These are phyloP conservation scores for Rutpela maculata DNA, from an alignment of 2,888 invertebrate genomes.

Conservation along the genomic window DNA sequence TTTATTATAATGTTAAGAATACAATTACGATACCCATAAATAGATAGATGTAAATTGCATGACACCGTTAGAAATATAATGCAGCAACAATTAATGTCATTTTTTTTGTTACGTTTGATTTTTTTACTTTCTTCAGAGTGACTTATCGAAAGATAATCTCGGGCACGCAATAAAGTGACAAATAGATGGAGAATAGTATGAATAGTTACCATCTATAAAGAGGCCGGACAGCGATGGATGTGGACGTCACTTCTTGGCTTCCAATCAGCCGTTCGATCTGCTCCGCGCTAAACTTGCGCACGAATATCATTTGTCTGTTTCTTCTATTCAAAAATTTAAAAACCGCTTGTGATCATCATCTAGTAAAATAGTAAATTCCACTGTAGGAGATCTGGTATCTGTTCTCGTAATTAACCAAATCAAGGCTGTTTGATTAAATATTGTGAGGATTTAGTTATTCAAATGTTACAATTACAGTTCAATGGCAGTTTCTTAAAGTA, in stretches of 20 bases:
- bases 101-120: slow-evolving; percentile 50
- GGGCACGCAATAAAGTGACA: slow-evolving; percentile 66
- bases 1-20: slow-evolving; percentile 49
- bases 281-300: slow-evolving; percentile 63
- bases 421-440: too few relatives aligned
- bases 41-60: slow-evolving; percentile 50
- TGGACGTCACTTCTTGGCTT: slow-evolving; percentile 65
- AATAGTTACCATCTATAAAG: slow-evolving; percentile 66
- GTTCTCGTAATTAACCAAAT: not conserved
- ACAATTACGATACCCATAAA: slow-evolving; percentile 54
- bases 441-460: too few relatives aligned
- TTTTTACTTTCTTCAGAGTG: slow-evolving; percentile 43
- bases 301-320: slow-evolving; percentile 65
- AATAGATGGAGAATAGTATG: slow-evolving; percentile 66
- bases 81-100: slow-evolving; percentile 50
- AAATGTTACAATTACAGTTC: too few relatives aligned
- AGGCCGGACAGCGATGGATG: slow-evolving; percentile 65
- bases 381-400: not conserved
- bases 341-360: slow-evolving; percentile 45
- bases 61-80: slow-evolving; percentile 49
- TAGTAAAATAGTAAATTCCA: slow-evolving; percentile 11
- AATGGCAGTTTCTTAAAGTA: too few relatives aligned
- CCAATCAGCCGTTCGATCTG: slow-evolving; percentile 65
- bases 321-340: slow-evolving; percentile 56
- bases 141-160: slow-evolving; percentile 62